Percentiles rank a stretch among this genome's conserved stretches.
phyloP scores from a whole-genome alignment of 2,888 invertebrate genomes.

The Andricus quercusramuli region DNA sequence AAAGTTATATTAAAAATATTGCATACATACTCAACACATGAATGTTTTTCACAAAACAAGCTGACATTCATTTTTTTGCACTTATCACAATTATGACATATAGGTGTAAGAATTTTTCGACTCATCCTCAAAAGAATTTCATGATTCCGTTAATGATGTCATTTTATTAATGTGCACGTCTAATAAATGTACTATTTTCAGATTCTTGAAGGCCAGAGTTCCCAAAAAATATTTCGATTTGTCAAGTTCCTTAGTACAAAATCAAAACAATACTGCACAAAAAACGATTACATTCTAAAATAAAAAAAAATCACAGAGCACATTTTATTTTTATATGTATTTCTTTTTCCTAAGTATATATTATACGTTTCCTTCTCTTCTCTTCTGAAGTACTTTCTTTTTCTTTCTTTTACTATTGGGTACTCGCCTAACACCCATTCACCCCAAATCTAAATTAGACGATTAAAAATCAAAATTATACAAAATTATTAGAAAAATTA shows the following conservation, averaged over 20 bases:
- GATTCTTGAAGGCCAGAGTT: conserved; percentile 41
- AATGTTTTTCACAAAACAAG: background rate
- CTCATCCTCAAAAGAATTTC: conserved; percentile 25
- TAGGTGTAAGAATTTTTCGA: background rate
- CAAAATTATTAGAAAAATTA: conserved; percentile 33
- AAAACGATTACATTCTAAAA: background rate
- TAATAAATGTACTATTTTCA: conserved; percentile 42
- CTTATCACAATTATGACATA: conserved; percentile 5
- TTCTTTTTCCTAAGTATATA: background rate
- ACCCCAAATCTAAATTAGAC: conserved; percentile 46
- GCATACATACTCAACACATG: background rate
- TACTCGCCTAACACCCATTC: conserved; percentile 47
- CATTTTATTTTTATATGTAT: background rate
- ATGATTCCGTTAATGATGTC: background rate
- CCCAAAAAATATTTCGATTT: conserved; percentile 24
- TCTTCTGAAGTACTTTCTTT: background rate
- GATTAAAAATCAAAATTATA: conserved; percentile 46
- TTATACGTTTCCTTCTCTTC: background rate
- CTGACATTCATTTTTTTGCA: background rate
- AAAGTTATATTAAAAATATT: background rate
- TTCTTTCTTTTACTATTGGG: background rate
- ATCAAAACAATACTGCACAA: background rate
- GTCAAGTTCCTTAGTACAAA: background rate
- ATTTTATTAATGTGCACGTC: conserved; percentile 33
- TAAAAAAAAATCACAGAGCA: background rate